Evolutionary conservation across 2,888 invertebrate genomes (phyloP).

Genomic region (Drosophila suboccidentalis): DNA sequence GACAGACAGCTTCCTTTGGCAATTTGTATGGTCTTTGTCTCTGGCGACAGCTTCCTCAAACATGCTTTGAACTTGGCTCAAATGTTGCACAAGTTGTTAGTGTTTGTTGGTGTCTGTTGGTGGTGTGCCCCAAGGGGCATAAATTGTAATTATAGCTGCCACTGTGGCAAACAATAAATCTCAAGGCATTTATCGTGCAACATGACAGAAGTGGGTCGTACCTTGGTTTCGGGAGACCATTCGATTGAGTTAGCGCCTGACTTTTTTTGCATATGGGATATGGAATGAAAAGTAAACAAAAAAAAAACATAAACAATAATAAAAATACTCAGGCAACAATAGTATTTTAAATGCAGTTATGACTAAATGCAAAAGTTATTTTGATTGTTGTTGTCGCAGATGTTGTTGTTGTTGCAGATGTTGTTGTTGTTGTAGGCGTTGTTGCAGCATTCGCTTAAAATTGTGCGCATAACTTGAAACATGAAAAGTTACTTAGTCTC

Average conservation of each 20-base stretch:
- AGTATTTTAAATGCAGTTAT: slow-evolving; percentile 75
- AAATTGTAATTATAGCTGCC: slow-evolving; percentile 80
- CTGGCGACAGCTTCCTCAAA: slow-evolving; percentile 78
- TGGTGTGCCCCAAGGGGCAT: slow-evolving; percentile 64
- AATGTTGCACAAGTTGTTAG: slow-evolving; percentile 52
- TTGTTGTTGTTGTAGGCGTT: slow-evolving; percentile 14
- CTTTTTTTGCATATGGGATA: slow-evolving; percentile 30
- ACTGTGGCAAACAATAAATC: slow-evolving; percentile 77
- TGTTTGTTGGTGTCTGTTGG: slow-evolving; percentile 23
- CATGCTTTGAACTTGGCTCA: slow-evolving; percentile 72
- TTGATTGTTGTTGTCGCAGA: slow-evolving; percentile 29
- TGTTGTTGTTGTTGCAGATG: slow-evolving; percentile 22
- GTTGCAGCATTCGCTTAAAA: slow-evolving; percentile 67
- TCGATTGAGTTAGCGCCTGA: slow-evolving; percentile 41
- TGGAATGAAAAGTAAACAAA: slow-evolving; percentile 3
- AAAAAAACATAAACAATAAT: slow-evolving; percentile 31
- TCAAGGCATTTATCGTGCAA: slow-evolving; percentile 76
- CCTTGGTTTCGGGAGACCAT: slow-evolving; percentile 47
- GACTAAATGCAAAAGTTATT: slow-evolving; percentile 78
- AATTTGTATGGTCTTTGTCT: slow-evolving; percentile 74
- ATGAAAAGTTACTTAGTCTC: slow-evolving; percentile 80
- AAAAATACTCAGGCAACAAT: slow-evolving; percentile 40
- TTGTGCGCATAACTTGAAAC: slow-evolving; percentile 75
- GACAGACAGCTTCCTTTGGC: slow-evolving; percentile 67
- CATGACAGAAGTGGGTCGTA: slow-evolving; percentile 80